These are phyloP conservation scores for Zaprionus nigranus DNA, from an alignment of 1,140 invertebrate genomes.

Conservation along the genomic window DNA sequence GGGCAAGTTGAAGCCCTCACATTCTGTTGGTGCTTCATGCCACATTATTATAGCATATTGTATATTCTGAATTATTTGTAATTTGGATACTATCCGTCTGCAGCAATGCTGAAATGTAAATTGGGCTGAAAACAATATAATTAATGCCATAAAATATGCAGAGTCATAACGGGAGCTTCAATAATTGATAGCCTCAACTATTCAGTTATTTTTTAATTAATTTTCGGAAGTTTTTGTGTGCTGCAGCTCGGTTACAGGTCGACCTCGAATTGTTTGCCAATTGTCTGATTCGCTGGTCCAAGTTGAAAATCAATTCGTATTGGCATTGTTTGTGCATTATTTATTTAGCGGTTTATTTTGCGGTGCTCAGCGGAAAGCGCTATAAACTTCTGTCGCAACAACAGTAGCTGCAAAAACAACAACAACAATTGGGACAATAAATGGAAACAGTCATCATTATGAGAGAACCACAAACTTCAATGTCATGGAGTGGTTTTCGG, in stretches of 20 bases:
- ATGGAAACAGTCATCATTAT: conserved; percentile 59
- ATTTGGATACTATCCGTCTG: background rate
- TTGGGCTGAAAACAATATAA: conserved; percentile 12
- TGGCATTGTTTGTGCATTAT: conserved; percentile 63
- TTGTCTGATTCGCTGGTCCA: conserved; percentile 32
- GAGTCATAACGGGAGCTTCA: conserved; percentile 42
- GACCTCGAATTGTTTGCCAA: conserved; percentile 51
- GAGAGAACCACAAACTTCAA: conserved; percentile 67
- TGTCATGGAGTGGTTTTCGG: conserved; percentile 45
- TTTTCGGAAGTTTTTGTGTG: conserved; percentile 56
- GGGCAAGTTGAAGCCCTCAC: no score
- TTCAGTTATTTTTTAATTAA: conserved; percentile 74
- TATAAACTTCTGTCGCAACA: conserved; percentile 35
- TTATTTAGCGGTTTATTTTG: conserved; percentile 77
- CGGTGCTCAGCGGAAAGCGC: conserved; percentile 55
- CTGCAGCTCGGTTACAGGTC: background rate
- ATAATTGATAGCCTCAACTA: conserved; percentile 60
- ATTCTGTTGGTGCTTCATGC: background rate
- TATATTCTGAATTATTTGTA: background rate
- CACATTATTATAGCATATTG: background rate
- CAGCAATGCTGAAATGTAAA: background rate
- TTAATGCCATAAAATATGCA: conserved; percentile 16
- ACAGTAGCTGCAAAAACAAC: background rate
- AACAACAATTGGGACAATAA: background rate
- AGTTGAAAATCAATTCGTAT: conserved; percentile 56